Percentiles rank a stretch among this genome's conserved stretches.
phyloP scores from a whole-genome alignment of 2,113 vertebrate species.

The Podocnemis expansa region DNA sequence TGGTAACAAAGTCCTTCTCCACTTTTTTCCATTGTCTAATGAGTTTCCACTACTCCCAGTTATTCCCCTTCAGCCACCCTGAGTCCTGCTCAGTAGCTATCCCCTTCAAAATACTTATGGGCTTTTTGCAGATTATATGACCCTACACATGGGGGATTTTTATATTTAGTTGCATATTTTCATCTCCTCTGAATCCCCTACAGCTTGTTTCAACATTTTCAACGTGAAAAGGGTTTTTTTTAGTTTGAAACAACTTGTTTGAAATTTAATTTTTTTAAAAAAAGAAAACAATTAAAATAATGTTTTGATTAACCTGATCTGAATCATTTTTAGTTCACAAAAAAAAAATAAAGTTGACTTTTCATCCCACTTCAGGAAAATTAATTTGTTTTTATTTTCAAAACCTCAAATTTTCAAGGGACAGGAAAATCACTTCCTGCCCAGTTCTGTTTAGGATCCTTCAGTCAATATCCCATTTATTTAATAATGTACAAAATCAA shows the following conservation, averaged over 20 bases:
- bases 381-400: not conserved
- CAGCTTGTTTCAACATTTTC: not conserved
- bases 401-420: not conserved
- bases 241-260: not conserved
- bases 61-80: not conserved
- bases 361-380: not conserved
- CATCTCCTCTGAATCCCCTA: not conserved
- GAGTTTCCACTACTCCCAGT: not conserved
- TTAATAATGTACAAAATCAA: not conserved
- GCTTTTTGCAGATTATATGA: not conserved
- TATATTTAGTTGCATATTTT: fast-evolving
- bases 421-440: not conserved
- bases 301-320: not conserved
- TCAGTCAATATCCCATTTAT: not conserved
- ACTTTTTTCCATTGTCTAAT: not conserved
- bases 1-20: not conserved
- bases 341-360: not conserved
- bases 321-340: not conserved
- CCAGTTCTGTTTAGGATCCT: not conserved
- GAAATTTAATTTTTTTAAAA: not conserved
- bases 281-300: not conserved
- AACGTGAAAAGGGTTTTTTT: not conserved
- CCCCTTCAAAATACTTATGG: not conserved
- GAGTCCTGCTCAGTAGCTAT: not conserved
- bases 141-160: not conserved